Percentiles rank a stretch among this genome's conserved stretches.
These are phyloP conservation scores for Danaus chrysippus DNA, from an alignment of 2,888 invertebrate genomes.

Conservation along the genomic window DNA sequence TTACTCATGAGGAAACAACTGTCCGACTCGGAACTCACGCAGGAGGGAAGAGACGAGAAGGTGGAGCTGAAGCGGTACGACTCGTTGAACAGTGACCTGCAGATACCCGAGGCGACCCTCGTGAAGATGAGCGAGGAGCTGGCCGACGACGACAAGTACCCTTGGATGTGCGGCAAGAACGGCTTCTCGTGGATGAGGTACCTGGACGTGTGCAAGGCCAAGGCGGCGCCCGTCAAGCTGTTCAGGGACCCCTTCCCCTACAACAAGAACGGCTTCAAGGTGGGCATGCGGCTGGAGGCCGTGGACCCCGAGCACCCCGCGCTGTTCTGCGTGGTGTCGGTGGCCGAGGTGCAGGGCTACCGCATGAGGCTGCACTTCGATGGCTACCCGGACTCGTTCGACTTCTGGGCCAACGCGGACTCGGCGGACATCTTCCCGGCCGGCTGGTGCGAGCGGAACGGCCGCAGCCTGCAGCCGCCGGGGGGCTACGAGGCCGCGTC, in stretches of 20 bases:
- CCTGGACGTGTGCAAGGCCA: slow-evolving; percentile 84
- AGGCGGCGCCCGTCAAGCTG: slow-evolving; percentile 86
- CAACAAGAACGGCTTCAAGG: slow-evolving; percentile 86
- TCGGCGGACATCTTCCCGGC: slow-evolving; percentile 94
- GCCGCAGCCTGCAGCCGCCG: slow-evolving; percentile 88
- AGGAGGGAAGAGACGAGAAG: slow-evolving; percentile 52
- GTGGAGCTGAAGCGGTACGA: slow-evolving; percentile 48
- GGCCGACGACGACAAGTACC: slow-evolving; percentile 75
- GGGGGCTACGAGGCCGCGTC: slow-evolving; percentile 78
- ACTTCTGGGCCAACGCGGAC: slow-evolving; percentile 96
- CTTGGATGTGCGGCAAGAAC: slow-evolving; percentile 84
- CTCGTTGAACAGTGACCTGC: slow-evolving; percentile 41
- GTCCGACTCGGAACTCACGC: slow-evolving; percentile 50
- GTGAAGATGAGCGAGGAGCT: slow-evolving; percentile 56
- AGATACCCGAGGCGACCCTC: slow-evolving; percentile 46
- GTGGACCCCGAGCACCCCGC: slow-evolving; percentile 96
- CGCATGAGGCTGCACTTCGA: slow-evolving; percentile 94
- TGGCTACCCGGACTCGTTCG: slow-evolving; percentile 91
- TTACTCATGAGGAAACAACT: slow-evolving; percentile 61
- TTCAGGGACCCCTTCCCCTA: slow-evolving; percentile 89
- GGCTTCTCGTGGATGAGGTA: slow-evolving; percentile 90
- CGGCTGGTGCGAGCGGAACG: slow-evolving; percentile 95
- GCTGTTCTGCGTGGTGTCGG: slow-evolving; percentile 91
- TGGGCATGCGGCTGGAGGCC: slow-evolving; percentile 95
- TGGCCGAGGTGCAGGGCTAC: slow-evolving; percentile 90